Evolutionary conservation across 1,140 invertebrate species (phyloP), one percentile per base, ranked within the genome.

Genomic region (Macrotrachela quadricornifera): DNA sequence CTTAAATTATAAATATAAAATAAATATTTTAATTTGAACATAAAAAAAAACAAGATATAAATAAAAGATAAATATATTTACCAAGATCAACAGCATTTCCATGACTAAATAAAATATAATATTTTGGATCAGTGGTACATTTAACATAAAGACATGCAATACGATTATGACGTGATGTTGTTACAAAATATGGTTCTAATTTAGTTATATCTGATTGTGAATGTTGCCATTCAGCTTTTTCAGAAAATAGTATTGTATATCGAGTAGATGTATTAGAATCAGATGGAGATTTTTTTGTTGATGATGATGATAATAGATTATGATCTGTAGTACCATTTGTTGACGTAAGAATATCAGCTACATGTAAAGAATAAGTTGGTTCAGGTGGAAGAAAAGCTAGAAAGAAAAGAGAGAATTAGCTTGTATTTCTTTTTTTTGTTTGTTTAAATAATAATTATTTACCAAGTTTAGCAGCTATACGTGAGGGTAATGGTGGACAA

Each of bases 401-500:
- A 30, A 2, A 30, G n/a, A n/a, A n/a, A n/a, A n/a, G n/a, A n/a
- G n/a, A n/a, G n/a, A n/a, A n/a, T n/a, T n/a, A n/a, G n/a, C n/a
- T n/a, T n/a, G n/a, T n/a, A n/a, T n/a, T n/a, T n/a, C n/a, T 30
- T 4, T 30, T 2, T 2, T 4, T 30, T 30, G 8, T 30, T 30
- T 30, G 3, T 30, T 30, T 4, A 4, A 30, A 30, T 30, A 30
- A 30, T 4, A 30, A 30, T 30, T 4, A 30, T 30, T 30, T 30
- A 30, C 21, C 21, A 62, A 99, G 75, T 77, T 99, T 99, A 56
- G 92, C 87, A 58, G 68, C 69, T 62, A 99, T 99, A 69, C 83
- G 79, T 56, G 88, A 91, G 59, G 94, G 94, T 73, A 86, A 95
- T 62, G 94, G 94, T 63, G 94, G 94, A 78, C 92, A 99, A 77